phyloP scores from a whole-genome alignment of 2,113 vertebrate species.

The Acanthochromis polyacanthus region DNA sequence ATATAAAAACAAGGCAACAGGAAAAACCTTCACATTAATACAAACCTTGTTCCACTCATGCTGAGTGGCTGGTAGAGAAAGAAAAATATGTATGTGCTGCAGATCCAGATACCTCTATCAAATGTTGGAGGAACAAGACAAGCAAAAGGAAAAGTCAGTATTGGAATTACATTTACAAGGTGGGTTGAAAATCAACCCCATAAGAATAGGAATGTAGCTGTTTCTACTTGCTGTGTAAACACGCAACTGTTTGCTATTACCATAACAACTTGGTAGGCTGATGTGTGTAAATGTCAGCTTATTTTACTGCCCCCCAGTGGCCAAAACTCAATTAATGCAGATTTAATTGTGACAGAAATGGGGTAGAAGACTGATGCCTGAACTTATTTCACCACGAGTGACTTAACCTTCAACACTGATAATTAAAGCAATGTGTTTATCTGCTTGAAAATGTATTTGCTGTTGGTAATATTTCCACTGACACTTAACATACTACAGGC shows the following conservation, averaged over 20 bases:
- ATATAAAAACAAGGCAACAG: too few species aligned
- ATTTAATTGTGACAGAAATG: background rate
- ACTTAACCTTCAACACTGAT: constrained; percentile 18
- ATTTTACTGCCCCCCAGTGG: constrained; percentile 45
- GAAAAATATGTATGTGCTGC: background rate
- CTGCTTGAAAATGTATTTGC: constrained; percentile 11
- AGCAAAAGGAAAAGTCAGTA: background rate
- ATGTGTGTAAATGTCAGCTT: background rate
- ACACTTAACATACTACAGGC: constrained; percentile 24
- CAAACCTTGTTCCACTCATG: too few species aligned
- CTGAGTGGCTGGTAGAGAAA: too few species aligned
- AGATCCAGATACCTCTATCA: background rate
- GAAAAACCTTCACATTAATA: too few species aligned
- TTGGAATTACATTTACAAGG: background rate
- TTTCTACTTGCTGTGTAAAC: background rate
- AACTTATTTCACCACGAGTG: constrained; percentile 4
- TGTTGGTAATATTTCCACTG: constrained; percentile 16
- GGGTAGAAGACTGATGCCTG: background rate
- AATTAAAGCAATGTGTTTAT: constrained; percentile 3
- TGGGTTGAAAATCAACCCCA: background rate
- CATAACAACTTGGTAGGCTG: background rate
- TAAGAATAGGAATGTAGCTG: background rate
- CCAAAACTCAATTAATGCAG: background rate
- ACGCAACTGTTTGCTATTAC: background rate
- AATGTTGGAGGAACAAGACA: background rate